Conservation (phyloP, 2,797 vertebrate genomes). For the Neostethus bicornis region DNA sequence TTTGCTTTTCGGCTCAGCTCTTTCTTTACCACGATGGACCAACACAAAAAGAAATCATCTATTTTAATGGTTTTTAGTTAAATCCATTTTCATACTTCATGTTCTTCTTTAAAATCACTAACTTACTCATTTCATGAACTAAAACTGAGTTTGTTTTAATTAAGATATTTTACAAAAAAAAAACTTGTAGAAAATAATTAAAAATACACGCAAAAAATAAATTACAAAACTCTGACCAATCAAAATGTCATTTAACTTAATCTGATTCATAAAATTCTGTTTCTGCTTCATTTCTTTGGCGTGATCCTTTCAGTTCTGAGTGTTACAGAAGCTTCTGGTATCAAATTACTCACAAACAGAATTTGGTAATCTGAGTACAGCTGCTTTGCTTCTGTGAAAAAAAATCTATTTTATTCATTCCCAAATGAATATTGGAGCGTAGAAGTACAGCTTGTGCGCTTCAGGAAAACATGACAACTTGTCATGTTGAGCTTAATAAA, state of each 20-base stretch:
- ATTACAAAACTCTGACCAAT: not conserved
- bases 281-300: not conserved
- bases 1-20: too few species aligned
- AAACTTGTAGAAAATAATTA: not conserved
- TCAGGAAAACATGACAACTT: not conserved
- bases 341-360: conserved; percentile 17
- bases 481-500: not conserved
- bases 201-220: not conserved
- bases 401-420: conserved; percentile 6
- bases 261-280: conserved; percentile 6
- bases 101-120: too few species aligned
- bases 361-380: conserved; percentile 7
- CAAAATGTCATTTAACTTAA: not conserved
- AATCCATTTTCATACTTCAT: too few species aligned
- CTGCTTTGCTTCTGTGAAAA: conserved; percentile 3
- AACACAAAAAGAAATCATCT: too few species aligned
- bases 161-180: not conserved
- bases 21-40: too few species aligned
- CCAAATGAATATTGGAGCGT: not conserved
- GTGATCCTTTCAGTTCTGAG: conserved; percentile 6
- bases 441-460: not conserved
- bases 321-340: not conserved
- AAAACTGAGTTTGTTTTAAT: too few species aligned
- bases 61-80: too few species aligned
- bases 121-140: too few species aligned